Evolutionary conservation across 1,140 invertebrate genomes (phyloP), one percentile per base, ranked within the genome.

Genomic region (Zaprionus ornatus): DNA sequence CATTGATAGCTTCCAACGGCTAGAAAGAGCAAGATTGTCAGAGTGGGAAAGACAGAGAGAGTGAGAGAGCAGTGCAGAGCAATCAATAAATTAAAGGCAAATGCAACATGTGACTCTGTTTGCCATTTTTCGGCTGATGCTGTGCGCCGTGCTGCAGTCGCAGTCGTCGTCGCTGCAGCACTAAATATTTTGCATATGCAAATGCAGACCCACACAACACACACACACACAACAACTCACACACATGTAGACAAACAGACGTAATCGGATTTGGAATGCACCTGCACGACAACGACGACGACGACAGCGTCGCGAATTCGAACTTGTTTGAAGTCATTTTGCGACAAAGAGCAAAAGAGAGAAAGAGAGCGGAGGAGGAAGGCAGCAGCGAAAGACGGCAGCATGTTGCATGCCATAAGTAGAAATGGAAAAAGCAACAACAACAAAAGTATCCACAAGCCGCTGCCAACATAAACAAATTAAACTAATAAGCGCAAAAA

Each of bases 401-500:
- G 85, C 85, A 82, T 90, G 79, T 90, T 90, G 85, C 81, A 84
- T 90, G 81, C 81, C 72, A 82, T 77, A 76, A 81, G 75, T 35
- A 79, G 64, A 69, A 48, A 63, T 74, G 32, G 57, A 55, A 64
- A 56, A 60, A 57, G 54, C 4, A 72, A 66, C 35, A 45, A 55
- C 25, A 74, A 59, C 37, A 42, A n/a, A 32, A 32, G 65, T 59
- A 63, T 25, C 35, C 48, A 62, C 72, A 27, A 25, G 32, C 66
- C 52, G 56, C 54, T 56, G 40, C 56, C 64, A 71, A 64, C 79
- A 65, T 67, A 79, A 82, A 80, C 82, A 90, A 90, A 90, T 90
- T 90, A 90, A 90, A 90, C 81, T 90, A 90, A 82, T 90, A 90
- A 90, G 73, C 86, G 86, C 72, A 76, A 90, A 90, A 42, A 81